Conservation (phyloP, 2,797 vertebrate genomes). For the Pampus argenteus region DNA sequence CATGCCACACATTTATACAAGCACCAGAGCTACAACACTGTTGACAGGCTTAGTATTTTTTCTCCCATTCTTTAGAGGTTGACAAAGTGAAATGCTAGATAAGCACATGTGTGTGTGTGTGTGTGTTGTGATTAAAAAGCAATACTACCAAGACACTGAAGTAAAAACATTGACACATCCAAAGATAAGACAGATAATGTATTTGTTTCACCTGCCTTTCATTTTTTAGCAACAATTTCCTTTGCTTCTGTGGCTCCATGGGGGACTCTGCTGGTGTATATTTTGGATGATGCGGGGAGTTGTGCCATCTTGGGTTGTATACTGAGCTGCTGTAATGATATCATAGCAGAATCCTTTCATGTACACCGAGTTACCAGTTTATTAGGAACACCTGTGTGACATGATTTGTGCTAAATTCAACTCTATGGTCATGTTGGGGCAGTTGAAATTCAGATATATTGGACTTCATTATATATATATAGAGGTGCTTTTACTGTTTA, state of each 20-base stretch:
- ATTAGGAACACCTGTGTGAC: slow-evolving; percentile 35
- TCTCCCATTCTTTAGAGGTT: slow-evolving; percentile 33
- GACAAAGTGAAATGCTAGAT: slow-evolving; percentile 46
- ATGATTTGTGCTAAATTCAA: too few relatives aligned
- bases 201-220: slow-evolving; percentile 39
- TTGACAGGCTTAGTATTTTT: slow-evolving; percentile 44
- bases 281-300: slow-evolving; percentile 35
- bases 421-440: slow-evolving; percentile 9
- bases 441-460: slow-evolving; percentile 4
- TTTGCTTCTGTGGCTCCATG: slow-evolving; percentile 34
- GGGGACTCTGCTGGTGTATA: slow-evolving; percentile 28
- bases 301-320: slow-evolving; percentile 22
- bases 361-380: slow-evolving; percentile 20
- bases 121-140: slow-evolving; percentile 50
- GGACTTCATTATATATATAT: not conserved
- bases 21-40: slow-evolving; percentile 33
- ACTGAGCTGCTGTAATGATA: slow-evolving; percentile 29
- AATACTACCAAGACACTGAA: not conserved
- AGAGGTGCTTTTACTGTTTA: not conserved
- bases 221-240: slow-evolving; percentile 38
- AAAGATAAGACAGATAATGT: slow-evolving; percentile 33
- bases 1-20: slow-evolving; percentile 69
- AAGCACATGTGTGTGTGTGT: slow-evolving; percentile 16
- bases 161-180: slow-evolving; percentile 34
- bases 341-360: slow-evolving; percentile 23